A percentile compares a stretch with the other conserved stretches of the same genome.
Evolutionary conservation across 2,888 invertebrate species (phyloP).

Genomic region (Macaria liturata): DNA sequence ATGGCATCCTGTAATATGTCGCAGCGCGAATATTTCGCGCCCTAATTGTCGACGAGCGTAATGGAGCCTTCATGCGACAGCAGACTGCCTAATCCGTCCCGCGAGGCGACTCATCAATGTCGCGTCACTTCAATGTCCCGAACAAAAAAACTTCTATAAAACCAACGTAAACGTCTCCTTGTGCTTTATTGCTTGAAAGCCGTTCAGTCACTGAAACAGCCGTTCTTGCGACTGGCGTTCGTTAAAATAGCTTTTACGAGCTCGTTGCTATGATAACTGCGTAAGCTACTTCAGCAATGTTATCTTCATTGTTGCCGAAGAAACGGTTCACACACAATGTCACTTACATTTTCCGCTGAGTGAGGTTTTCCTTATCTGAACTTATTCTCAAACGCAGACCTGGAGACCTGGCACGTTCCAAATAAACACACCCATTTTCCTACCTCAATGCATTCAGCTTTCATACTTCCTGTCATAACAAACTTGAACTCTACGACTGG

Average conservation of each 20-base stretch:
- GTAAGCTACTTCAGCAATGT: conserved; percentile 29
- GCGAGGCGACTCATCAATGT: conserved; percentile 40
- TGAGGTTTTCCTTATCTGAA: conserved; percentile 9
- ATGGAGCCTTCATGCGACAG: conserved; percentile 23
- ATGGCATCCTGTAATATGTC: conserved; percentile 36
- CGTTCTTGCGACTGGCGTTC: conserved; percentile 52
- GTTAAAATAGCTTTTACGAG: conserved; percentile 58
- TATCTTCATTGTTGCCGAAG: conserved; percentile 17
- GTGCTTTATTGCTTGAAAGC: conserved; percentile 72
- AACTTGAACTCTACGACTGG: conserved; percentile 22
- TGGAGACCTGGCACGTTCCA: conserved; percentile 8
- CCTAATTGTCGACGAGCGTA: conserved; percentile 12
- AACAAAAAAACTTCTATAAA: conserved; percentile 68
- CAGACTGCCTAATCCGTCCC: conserved; percentile 45
- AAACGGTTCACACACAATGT: conserved; percentile 2
- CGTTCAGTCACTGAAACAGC: conserved; percentile 57
- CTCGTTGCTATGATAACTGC: conserved; percentile 38
- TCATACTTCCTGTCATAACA: conserved; percentile 25
- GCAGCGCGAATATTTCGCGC: conserved; percentile 12
- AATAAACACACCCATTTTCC: conserved; percentile 11
- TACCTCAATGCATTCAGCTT: conserved; percentile 5
- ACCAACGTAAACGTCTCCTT: conserved; percentile 56
- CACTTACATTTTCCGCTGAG: neutral
- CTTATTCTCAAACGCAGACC: neutral
- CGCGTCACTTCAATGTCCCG: conserved; percentile 62